phyloP scores from a whole-genome alignment of 2,888 invertebrate genomes.

The Agapetus fuscipes region DNA sequence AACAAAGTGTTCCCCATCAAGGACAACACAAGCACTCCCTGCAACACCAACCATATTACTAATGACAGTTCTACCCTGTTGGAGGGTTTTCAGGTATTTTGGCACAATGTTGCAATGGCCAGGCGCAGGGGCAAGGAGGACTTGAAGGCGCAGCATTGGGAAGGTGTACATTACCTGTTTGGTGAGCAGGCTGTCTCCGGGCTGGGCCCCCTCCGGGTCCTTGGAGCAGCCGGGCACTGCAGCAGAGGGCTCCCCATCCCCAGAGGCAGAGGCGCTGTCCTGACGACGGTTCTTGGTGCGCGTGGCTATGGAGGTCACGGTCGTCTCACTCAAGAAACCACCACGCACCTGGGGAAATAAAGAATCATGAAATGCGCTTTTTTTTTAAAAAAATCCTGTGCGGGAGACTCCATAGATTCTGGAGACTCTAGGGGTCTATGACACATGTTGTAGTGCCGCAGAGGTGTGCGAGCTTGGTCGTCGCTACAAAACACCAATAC shows the following conservation, averaged over 20 bases:
- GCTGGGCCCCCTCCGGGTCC: slow-evolving; percentile 24
- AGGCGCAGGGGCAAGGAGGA: no score
- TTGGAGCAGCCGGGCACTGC: slow-evolving; percentile 27
- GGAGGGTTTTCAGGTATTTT: no score
- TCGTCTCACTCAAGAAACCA: slow-evolving; percentile 69
- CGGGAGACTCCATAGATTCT: no score
- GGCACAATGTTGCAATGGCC: no score
- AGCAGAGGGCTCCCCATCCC: not conserved
- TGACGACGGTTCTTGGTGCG: slow-evolving; percentile 20
- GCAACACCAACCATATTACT: no score
- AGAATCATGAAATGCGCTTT: not conserved
- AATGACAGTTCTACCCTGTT: no score
- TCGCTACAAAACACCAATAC: no score
- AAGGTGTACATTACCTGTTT: slow-evolving; percentile 34
- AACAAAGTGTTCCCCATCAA: slow-evolving; percentile 66
- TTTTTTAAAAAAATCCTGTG: no score
- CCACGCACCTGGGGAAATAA: slow-evolving; percentile 57
- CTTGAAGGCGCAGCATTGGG: no score
- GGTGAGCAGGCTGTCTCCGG: slow-evolving; percentile 36
- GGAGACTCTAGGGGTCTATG: no score
- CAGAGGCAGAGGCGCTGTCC: not conserved
- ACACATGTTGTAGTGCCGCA: no score
- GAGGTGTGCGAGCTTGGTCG: no score
- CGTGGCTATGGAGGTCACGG: slow-evolving; percentile 51
- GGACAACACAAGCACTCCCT: slow-evolving; percentile 24